phyloP scores from a whole-genome alignment of 2,113 vertebrate species.

The Rostratula benghalensis region DNA sequence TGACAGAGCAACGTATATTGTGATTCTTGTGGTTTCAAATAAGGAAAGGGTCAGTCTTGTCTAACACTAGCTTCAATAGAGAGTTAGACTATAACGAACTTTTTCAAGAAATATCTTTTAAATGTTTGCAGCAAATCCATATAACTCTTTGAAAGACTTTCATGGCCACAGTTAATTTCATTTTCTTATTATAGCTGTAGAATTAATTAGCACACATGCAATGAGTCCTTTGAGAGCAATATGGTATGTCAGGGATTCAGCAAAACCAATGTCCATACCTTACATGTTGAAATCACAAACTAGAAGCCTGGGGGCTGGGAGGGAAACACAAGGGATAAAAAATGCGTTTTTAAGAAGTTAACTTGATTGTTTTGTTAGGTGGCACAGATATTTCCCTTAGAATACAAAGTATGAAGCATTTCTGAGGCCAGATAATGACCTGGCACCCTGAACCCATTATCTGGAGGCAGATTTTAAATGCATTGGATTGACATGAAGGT shows the following conservation, averaged over 20 bases:
- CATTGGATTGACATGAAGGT: conserved; percentile 24
- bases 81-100: background rate
- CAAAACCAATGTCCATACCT: background rate
- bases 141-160: background rate
- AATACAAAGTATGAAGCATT: background rate
- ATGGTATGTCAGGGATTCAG: background rate
- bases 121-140: background rate
- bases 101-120: background rate
- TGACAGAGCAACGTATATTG: background rate
- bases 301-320: background rate
- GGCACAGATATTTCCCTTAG: background rate
- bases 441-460: background rate
- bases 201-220: background rate
- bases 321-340: background rate
- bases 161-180: background rate
- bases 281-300: background rate
- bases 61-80: background rate
- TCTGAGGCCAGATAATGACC: background rate
- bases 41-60: background rate
- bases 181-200: background rate
- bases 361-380: background rate
- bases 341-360: background rate
- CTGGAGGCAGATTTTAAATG: conserved; percentile 24
- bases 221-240: background rate
- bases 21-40: background rate